A percentile compares a stretch with the other conserved stretches of the same genome.
These are phyloP conservation scores for Gambusia yucatana DNA, from an alignment of 2,797 vertebrate species.

Conservation along the genomic window DNA sequence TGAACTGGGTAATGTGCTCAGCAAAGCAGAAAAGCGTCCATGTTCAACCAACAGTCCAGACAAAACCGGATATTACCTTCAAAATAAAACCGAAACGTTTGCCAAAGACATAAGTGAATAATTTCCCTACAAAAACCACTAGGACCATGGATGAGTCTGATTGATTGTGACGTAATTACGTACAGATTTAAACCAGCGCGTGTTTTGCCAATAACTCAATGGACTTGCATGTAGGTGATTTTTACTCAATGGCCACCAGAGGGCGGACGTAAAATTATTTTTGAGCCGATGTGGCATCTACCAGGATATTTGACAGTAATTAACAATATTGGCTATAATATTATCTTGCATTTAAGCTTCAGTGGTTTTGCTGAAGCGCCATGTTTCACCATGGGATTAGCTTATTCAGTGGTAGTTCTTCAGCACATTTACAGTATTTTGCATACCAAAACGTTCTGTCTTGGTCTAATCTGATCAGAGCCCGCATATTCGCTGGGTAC, in stretches of 20 bases:
- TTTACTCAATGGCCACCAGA: background rate
- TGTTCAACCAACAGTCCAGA: background rate
- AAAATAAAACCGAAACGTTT: background rate
- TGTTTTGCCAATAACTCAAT: too few species aligned
- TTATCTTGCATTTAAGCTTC: background rate
- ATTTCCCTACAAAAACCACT: background rate
- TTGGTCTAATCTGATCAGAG: background rate
- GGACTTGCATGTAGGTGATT: background rate
- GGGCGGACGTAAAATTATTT: background rate
- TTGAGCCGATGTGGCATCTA: background rate
- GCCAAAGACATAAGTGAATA: background rate
- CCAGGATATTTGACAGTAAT: background rate
- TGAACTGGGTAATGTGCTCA: background rate
- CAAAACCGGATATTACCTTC: background rate
- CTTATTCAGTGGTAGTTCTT: background rate
- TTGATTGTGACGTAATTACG: background rate
- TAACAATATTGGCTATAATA: background rate
- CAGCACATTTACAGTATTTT: background rate
- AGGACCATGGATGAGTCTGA: background rate
- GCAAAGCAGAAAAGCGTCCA: background rate
- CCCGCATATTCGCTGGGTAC: background rate
- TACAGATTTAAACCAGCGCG: background rate
- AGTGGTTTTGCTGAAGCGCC: background rate
- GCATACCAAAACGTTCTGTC: background rate
- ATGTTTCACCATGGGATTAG: background rate